Percentiles rank a stretch among this genome's conserved stretches.
Conservation (phyloP, 1,140 invertebrate genomes). For the Trypoxylus dichotomus region DNA sequence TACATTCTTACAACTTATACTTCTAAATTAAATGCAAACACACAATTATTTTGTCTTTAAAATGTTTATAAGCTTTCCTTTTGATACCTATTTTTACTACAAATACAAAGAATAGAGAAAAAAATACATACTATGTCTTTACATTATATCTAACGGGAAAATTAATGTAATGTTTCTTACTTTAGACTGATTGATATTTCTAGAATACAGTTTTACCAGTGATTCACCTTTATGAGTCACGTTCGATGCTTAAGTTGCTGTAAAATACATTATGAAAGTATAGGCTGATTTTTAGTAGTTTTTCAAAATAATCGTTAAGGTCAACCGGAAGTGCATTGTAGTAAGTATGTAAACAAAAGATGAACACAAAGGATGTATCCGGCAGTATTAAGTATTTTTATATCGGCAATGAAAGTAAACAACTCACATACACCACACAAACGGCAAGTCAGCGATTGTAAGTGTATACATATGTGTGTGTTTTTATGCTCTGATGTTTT, state of each 20-base stretch:
- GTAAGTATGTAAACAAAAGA: conserved; percentile 3
- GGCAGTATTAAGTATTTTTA: conserved; percentile 13
- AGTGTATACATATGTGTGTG: background rate
- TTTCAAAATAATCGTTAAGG: background rate
- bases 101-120: too few relatives aligned
- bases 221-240: background rate
- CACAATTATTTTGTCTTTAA: too few relatives aligned
- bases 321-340: conserved; percentile 8
- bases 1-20: too few relatives aligned
- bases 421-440: background rate
- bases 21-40: too few relatives aligned
- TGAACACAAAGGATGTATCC: conserved; percentile 13
- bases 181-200: too few relatives aligned
- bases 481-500: conserved; percentile 8
- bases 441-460: conserved; percentile 1
- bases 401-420: conserved; percentile 19
- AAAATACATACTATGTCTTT: too few relatives aligned
- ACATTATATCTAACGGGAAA: too few relatives aligned
- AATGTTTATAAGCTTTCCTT: too few relatives aligned
- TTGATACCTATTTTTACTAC: too few relatives aligned
- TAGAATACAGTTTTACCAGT: background rate
- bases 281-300: background rate
- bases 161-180: too few relatives aligned
- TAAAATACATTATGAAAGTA: background rate
- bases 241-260: background rate